phyloP scores from a whole-genome alignment of 1,140 invertebrate genomes.

The Neocloeon triangulifer region DNA sequence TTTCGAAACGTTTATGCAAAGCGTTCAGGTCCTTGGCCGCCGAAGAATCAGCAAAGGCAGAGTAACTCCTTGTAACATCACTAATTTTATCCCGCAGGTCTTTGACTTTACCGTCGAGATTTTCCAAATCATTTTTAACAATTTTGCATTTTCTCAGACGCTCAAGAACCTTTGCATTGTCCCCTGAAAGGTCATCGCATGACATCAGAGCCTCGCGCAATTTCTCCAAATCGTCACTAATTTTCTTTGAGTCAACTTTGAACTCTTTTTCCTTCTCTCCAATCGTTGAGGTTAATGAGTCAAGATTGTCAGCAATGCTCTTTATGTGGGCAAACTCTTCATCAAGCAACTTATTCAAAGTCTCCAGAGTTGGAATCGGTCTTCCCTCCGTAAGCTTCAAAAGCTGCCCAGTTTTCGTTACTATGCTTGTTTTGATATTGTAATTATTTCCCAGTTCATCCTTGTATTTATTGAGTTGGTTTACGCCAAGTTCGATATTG shows the following conservation, averaged over 20 bases:
- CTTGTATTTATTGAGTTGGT: conserved; percentile 57
- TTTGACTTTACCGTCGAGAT: neutral
- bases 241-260: conserved; percentile 40
- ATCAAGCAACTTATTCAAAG: conserved; percentile 42
- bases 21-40: conserved; percentile 51
- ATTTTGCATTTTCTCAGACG: conserved; percentile 47
- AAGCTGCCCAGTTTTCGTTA: conserved; percentile 57
- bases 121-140: conserved; percentile 38
- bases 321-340: conserved; percentile 57
- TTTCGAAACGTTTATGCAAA: conserved; percentile 52
- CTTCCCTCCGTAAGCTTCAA: conserved; percentile 50
- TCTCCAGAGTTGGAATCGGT: conserved; percentile 39
- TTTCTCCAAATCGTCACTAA: conserved; percentile 40
- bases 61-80: conserved; percentile 50
- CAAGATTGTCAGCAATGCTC: conserved; percentile 48
- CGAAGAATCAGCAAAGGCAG: conserved; percentile 48
- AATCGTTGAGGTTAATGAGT: conserved; percentile 39
- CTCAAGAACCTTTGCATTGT: conserved; percentile 58
- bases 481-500: conserved; percentile 56
- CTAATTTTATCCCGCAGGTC: conserved; percentile 41
- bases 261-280: conserved; percentile 50
- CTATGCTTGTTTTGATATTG: conserved; percentile 48
- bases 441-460: conserved; percentile 61
- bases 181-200: conserved; percentile 76
- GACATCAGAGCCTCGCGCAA: conserved; percentile 68